phyloP scores from a whole-genome alignment of 2,888 invertebrate species.

The Amiota communis region DNA sequence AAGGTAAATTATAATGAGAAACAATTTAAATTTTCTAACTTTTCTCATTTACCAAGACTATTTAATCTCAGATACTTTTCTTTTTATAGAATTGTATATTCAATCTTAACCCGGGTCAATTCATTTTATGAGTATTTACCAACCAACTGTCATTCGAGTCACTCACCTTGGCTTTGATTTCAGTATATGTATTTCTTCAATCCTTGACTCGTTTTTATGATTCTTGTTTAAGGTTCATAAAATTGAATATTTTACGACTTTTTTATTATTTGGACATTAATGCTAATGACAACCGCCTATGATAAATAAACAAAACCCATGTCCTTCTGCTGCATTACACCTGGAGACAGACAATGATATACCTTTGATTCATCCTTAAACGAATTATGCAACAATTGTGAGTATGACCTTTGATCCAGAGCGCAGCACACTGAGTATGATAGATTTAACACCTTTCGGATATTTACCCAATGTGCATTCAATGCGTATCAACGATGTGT shows the following conservation, averaged over 20 bases:
- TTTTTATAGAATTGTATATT: too few relatives aligned
- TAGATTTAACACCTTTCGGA: conserved; percentile 26
- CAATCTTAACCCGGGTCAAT: too few relatives aligned
- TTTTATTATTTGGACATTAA: conserved; percentile 58
- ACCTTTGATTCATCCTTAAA: too few relatives aligned
- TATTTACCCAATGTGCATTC: conserved; percentile 21
- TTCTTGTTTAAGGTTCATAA: conserved; percentile 58
- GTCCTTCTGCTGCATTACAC: too few relatives aligned
- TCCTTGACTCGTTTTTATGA: conserved; percentile 56
- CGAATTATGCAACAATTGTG: conserved; percentile 31
- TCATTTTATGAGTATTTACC: too few relatives aligned
- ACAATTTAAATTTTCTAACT: too few relatives aligned
- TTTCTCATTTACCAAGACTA: too few relatives aligned
- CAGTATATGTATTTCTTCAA: too few relatives aligned
- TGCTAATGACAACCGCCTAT: conserved; percentile 42
- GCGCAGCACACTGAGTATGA: conserved; percentile 9
- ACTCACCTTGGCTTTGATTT: too few relatives aligned
- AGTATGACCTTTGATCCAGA: conserved; percentile 20
- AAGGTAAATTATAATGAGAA: too few relatives aligned
- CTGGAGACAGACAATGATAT: background rate
- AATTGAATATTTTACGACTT: conserved; percentile 61
- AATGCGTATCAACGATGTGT: conserved; percentile 6
- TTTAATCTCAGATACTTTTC: too few relatives aligned
- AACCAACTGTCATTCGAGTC: too few relatives aligned
- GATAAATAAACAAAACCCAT: conserved; percentile 52